Conservation (phyloP, 2,113 vertebrate genomes). For the Probosciger aterrimus region DNA sequence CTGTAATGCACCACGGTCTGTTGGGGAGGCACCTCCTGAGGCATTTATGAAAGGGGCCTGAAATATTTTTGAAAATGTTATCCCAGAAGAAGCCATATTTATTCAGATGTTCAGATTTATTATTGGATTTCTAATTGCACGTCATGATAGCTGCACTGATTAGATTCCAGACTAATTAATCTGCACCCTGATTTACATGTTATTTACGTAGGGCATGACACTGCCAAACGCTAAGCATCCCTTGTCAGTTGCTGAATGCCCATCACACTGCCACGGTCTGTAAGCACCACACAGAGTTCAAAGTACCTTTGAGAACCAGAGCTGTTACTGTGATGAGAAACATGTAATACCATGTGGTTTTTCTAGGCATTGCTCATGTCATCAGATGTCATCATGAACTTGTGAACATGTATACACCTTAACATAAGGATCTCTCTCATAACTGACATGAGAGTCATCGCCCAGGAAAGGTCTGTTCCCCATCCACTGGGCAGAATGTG, state of each 20-base stretch:
- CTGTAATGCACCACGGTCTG: neutral
- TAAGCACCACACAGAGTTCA: neutral
- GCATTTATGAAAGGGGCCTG: neutral
- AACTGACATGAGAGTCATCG: neutral
- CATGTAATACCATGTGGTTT: neutral
- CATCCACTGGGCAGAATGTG: neutral
- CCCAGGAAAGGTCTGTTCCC: neutral
- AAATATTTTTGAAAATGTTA: neutral
- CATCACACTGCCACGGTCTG: neutral
- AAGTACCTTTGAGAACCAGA: neutral
- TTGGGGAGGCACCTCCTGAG: neutral
- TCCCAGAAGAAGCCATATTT: neutral
- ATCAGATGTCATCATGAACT: neutral
- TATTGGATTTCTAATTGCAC: neutral
- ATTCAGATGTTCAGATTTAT: constrained; percentile 19
- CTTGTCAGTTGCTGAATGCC: neutral
- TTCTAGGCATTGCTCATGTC: neutral
- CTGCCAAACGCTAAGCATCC: neutral
- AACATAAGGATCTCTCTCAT: neutral
- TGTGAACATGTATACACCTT: neutral
- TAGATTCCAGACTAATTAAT: constrained; percentile 21
- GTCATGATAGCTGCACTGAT: neutral
- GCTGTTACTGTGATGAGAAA: neutral
- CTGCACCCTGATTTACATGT: neutral
- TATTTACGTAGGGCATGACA: neutral